Evolutionary conservation across 1,140 invertebrate genomes (phyloP).

Genomic region (Bombus difficillimus): DNA sequence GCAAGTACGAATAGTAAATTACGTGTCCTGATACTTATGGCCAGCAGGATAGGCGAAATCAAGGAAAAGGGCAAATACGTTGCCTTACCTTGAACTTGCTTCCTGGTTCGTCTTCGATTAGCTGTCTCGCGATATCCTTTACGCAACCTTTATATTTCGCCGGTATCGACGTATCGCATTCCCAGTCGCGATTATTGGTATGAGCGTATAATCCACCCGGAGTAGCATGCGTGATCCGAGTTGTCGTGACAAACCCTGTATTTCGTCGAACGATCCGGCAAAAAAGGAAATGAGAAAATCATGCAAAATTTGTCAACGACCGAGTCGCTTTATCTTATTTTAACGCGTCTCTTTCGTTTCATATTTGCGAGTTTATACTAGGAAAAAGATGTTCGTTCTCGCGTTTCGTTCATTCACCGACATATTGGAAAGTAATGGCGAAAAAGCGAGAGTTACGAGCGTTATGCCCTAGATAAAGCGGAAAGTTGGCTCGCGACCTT

Average conservation of each 20-base stretch:
- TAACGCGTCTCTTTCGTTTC: no score
- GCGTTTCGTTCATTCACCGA: not conserved
- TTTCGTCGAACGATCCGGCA: not conserved
- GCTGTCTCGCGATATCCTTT: slow-evolving; percentile 86
- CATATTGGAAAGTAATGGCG: not conserved
- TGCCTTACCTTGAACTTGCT: slow-evolving; percentile 84
- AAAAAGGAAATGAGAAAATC: not conserved
- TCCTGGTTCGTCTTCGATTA: slow-evolving; percentile 85
- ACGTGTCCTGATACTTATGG: not conserved
- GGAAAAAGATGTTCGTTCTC: not conserved
- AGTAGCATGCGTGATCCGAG: slow-evolving; percentile 91
- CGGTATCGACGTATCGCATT: slow-evolving; percentile 85
- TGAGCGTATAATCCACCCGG: slow-evolving; percentile 90
- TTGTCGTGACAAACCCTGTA: slow-evolving; percentile 88
- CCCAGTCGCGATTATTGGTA: slow-evolving; percentile 87
- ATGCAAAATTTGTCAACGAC: no score
- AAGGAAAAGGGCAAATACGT: not conserved
- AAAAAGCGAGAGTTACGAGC: not conserved
- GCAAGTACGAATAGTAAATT: not conserved
- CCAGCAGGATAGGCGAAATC: not conserved
- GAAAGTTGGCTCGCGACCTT: slow-evolving; percentile 75
- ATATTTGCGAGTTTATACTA: no score
- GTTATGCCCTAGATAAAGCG: slow-evolving; percentile 60
- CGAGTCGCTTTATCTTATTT: no score
- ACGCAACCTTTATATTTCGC: slow-evolving; percentile 74